phyloP scores from a whole-genome alignment of 2,113 vertebrate genomes.

The Erythrocercus mccallii region DNA sequence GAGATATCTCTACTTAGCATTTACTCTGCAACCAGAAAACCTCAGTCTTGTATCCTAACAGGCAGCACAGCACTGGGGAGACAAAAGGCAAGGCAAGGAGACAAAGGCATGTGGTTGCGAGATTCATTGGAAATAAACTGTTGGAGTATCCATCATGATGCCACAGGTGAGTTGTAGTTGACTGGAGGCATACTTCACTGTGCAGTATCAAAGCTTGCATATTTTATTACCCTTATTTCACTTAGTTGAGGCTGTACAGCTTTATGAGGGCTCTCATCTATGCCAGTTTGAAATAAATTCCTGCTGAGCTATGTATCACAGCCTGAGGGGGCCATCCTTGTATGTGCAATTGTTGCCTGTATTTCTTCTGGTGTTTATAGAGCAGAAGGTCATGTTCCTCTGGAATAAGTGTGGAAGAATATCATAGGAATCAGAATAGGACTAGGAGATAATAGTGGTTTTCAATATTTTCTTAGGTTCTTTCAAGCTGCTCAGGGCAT shows the following conservation, averaged over 20 bases:
- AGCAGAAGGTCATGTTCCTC: neutral
- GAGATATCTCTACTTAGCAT: neutral
- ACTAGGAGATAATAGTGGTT: neutral
- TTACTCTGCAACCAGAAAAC: neutral
- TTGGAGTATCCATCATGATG: constrained; percentile 1
- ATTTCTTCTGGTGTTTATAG: neutral
- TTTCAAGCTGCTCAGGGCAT: neutral
- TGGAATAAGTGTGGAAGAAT: neutral
- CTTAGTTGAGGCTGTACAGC: constrained; percentile 21
- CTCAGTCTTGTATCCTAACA: neutral
- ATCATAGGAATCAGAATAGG: neutral
- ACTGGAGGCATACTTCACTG: constrained; percentile 35
- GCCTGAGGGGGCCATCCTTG: constrained; percentile 10
- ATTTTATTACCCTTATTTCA: constrained; percentile 66
- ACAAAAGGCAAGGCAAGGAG: neutral
- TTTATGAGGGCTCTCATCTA: constrained; percentile 35
- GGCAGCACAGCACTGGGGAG: neutral
- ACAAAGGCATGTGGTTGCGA: neutral
- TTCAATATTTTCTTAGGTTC: neutral
- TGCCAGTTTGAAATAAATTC: constrained; percentile 52
- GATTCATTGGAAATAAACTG: neutral
- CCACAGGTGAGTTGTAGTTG: constrained; percentile 21
- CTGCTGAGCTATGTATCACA: neutral
- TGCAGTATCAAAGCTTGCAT: neutral
- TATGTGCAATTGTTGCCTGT: neutral